phyloP scores from a whole-genome alignment of 2,797 vertebrate species.

The Rhinatrema bivittatum region DNA sequence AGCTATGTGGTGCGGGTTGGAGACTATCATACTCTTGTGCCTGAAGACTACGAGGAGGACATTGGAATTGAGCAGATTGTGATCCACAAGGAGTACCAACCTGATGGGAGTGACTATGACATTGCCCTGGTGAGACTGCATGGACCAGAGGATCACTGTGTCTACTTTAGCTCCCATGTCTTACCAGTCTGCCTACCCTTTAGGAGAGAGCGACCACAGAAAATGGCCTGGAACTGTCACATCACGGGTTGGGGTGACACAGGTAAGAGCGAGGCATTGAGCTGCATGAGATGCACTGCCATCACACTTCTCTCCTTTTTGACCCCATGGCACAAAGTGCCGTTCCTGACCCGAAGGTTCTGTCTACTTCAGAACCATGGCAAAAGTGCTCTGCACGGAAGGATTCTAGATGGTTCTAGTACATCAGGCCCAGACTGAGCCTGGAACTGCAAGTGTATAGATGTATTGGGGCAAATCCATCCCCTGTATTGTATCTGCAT shows the following conservation, averaged over 20 bases:
- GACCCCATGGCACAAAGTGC: no score
- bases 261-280: conserved; percentile 71
- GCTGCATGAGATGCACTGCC: no score
- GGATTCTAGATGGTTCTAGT: no score
- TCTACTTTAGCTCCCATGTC: conserved; percentile 73
- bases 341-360: no score
- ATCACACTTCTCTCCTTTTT: no score
- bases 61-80: conserved; percentile 75
- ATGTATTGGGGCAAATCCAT: no score
- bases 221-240: conserved; percentile 77
- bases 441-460: no score
- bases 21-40: conserved; percentile 89
- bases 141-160: conserved; percentile 66
- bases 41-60: conserved; percentile 88
- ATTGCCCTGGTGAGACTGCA: conserved; percentile 79
- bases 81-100: conserved; percentile 71
- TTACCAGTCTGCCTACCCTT: conserved; percentile 82
- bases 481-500: no score
- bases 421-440: no score
- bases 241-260: conserved; percentile 98
- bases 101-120: conserved; percentile 82
- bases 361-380: no score
- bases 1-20: conserved; percentile 84
- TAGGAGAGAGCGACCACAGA: conserved; percentile 75
- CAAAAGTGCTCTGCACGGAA: no score